Evolutionary conservation across 2,113 vertebrate species (phyloP), one percentile per base, ranked within the genome.

Genomic region (Corythornis madagascariensis): DNA sequence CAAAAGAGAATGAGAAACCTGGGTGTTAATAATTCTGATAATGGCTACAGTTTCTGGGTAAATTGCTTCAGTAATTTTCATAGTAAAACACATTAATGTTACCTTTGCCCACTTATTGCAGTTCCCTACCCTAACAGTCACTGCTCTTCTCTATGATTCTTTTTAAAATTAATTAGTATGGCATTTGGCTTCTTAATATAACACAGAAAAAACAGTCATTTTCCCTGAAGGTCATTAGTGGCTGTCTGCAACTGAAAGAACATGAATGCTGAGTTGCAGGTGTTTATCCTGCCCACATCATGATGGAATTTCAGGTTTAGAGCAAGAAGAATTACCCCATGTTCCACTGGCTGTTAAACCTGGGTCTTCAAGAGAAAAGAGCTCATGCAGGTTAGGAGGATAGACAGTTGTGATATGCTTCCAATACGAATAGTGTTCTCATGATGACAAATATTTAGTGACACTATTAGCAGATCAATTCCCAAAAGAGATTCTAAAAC

Each of bases 61-160:
- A 95, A 94, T 82, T 91, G 67, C 82, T 89, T 63, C 75, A 24
- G 64, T 83, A 95, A 94, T 94, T 95, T 92, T 94, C 75, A 80
- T 50, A 89, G 89, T 94, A 65, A 91, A 94, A 70, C 33, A 89
- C 0, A 0, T 38, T 91, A 91, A 89, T 56, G 9, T 71, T 95
- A 89, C 79, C 64, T 56, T 85, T 83, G 72, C 85, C 38, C 38
- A 38, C 38, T 95, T 92, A 91, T 47, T 83, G 22, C 35, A 71
- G 75, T 42, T 91, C 42, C 43, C 57, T 90, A 80, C 47, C 72
- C 88, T 71, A 77, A n/a, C 47, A 83, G 75, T 74, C 90, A 66
- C 64, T 67, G 66, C 40, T 82, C 61, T 78, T 95, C 82, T 31
- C 47, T 75, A 31, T 47, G 38, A 80, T 73, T 92, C n/a, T 65